These are phyloP conservation scores for Acleris holmiana DNA, from an alignment of 2,888 invertebrate species.

Conservation along the genomic window DNA sequence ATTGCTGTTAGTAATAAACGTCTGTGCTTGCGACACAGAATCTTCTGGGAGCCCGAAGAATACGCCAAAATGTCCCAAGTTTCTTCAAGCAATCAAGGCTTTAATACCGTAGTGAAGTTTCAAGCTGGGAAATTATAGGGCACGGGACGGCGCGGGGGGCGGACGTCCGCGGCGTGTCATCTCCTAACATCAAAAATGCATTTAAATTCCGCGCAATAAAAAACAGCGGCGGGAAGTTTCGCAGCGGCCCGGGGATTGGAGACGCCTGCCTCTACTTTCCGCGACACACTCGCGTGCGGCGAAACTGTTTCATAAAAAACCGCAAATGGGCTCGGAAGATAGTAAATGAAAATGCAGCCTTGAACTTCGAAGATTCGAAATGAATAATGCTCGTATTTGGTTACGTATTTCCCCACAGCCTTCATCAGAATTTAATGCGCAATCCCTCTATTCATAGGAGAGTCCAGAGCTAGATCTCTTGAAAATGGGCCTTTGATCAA, in stretches of 20 bases:
- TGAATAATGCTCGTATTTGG: not conserved
- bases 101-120: constrained; percentile 84
- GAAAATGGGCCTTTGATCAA: too few species aligned
- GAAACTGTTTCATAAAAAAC: constrained; percentile 38
- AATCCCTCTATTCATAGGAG: too few species aligned
- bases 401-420: too few species aligned
- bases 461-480: too few species aligned
- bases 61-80: constrained; percentile 83
- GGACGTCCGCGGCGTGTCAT: constrained; percentile 84
- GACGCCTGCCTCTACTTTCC: constrained; percentile 62
- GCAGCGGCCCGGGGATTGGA: constrained; percentile 75
- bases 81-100: constrained; percentile 84
- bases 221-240: constrained; percentile 82
- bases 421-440: too few species aligned
- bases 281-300: constrained; percentile 59
- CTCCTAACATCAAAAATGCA: constrained; percentile 85
- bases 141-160: constrained; percentile 61
- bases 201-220: constrained; percentile 85
- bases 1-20: constrained; percentile 78
- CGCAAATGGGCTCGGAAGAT: constrained; percentile 14
- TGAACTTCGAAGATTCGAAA: not conserved
- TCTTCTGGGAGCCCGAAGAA: constrained; percentile 82
- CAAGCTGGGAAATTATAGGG: constrained; percentile 84
- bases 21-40: constrained; percentile 75
- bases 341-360: constrained; percentile 13